phyloP scores from a whole-genome alignment of 2,797 vertebrate species.

The Danio kyathit region DNA sequence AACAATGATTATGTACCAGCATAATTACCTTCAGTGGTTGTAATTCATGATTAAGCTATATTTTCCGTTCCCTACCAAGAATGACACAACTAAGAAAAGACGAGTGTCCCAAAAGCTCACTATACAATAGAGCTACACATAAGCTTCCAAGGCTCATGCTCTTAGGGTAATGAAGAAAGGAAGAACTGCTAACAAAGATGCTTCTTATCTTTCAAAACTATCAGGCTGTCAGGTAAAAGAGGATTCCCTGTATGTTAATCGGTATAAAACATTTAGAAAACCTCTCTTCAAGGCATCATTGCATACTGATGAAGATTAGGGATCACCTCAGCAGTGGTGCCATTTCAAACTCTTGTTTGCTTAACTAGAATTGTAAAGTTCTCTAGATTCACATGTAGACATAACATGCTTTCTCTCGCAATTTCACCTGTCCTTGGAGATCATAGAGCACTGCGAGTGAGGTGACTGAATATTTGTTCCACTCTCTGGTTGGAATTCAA shows the following conservation, averaged over 20 bases:
- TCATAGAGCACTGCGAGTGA: slow-evolving; percentile 15
- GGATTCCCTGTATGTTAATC: neutral
- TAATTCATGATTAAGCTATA: slow-evolving; percentile 21
- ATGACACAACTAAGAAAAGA: slow-evolving; percentile 37
- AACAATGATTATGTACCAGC: slow-evolving; percentile 7
- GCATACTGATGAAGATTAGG: neutral
- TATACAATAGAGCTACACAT: slow-evolving; percentile 41
- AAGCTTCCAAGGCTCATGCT: slow-evolving; percentile 36
- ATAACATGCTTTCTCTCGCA: slow-evolving; percentile 44
- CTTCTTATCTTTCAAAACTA: slow-evolving; percentile 38
- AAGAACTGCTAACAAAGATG: slow-evolving; percentile 36
- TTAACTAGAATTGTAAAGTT: neutral
- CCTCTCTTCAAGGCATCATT: slow-evolving; percentile 10
- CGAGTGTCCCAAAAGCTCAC: slow-evolving; percentile 35
- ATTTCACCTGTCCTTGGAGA: slow-evolving; percentile 46
- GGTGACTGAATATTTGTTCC: neutral
- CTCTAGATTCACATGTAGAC: slow-evolving; percentile 26
- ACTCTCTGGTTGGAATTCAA: neutral
- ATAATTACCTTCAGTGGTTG: slow-evolving; percentile 1
- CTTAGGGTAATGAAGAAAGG: slow-evolving; percentile 44
- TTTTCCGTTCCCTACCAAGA: slow-evolving; percentile 28
- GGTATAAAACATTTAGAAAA: neutral
- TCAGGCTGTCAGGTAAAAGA: slow-evolving; percentile 22
- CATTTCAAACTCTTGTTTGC: neutral
- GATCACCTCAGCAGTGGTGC: neutral